These are phyloP conservation scores for Xiphophorus maculatus DNA, from an alignment of 2,113 vertebrate genomes.

Conservation along the genomic window DNA sequence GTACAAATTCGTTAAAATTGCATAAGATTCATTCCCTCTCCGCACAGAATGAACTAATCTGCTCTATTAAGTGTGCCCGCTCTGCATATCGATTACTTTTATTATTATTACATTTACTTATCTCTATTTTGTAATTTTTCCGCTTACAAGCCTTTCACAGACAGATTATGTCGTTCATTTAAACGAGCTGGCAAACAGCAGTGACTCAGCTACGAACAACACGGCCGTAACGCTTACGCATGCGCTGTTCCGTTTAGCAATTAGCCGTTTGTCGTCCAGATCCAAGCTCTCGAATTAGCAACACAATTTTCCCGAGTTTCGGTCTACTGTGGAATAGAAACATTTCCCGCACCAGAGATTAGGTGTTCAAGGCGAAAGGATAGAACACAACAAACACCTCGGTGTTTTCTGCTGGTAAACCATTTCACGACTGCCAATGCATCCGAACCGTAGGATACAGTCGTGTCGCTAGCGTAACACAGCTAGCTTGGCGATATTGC, in stretches of 20 bases:
- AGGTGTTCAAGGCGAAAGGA: conserved; percentile 14
- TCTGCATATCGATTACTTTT: no score
- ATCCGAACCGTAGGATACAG: conserved; percentile 51
- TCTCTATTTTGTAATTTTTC: background rate
- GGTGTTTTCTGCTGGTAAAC: conserved; percentile 50
- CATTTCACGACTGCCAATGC: conserved; percentile 73
- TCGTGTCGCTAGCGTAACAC: conserved; percentile 60
- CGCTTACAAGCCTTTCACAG: background rate
- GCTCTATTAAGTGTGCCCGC: background rate
- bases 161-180: background rate
- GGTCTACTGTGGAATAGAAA: background rate
- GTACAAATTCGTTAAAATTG: no score
- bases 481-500: conserved; percentile 48
- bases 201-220: background rate
- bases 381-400: background rate
- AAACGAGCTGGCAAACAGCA: background rate
- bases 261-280: conserved; percentile 49
- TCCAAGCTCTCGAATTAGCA: conserved; percentile 46
- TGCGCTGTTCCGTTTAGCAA: conserved; percentile 52
- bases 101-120: background rate
- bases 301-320: background rate
- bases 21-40: background rate
- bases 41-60: background rate
- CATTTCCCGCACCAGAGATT: background rate
- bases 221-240: conserved; percentile 35